Evolutionary conservation across 2,888 invertebrate species (phyloP).

Genomic region (Sminthurinus aureus): DNA sequence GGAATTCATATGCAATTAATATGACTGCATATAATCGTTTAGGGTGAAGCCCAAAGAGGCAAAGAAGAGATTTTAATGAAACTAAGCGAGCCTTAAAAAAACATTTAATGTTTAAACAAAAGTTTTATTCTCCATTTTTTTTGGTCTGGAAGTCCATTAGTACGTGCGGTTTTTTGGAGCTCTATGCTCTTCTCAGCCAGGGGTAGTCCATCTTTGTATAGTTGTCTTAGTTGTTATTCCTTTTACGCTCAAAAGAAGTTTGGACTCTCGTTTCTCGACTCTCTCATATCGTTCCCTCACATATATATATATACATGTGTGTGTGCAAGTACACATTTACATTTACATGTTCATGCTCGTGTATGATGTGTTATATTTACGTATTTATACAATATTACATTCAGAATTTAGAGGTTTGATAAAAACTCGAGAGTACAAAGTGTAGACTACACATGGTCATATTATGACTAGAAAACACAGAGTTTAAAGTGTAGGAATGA

Average conservation of each 20-base stretch:
- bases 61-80: neutral
- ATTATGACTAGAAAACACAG: too few species aligned
- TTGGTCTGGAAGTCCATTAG: constrained; percentile 39
- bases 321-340: too few species aligned
- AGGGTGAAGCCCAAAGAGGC: neutral
- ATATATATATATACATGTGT: too few species aligned
- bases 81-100: neutral
- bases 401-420: too few species aligned
- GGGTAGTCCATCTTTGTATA: constrained; percentile 30
- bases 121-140: constrained; percentile 1
- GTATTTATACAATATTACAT: too few species aligned
- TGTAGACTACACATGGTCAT: too few species aligned
- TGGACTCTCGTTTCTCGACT: too few species aligned
- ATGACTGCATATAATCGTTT: neutral
- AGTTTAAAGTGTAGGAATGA: too few species aligned
- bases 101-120: neutral
- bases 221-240: constrained; percentile 17
- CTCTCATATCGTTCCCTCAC: neutral
- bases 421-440: too few species aligned
- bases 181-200: constrained; percentile 44
- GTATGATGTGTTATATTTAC: too few species aligned
- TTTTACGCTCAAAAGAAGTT: constrained; percentile 28
- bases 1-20: neutral
- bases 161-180: constrained; percentile 41
- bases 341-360: too few species aligned